A percentile compares a stretch with the other conserved stretches of the same genome.
Evolutionary conservation across 2,797 vertebrate species (phyloP).

Genomic region (Acestrorhynchus altus): DNA sequence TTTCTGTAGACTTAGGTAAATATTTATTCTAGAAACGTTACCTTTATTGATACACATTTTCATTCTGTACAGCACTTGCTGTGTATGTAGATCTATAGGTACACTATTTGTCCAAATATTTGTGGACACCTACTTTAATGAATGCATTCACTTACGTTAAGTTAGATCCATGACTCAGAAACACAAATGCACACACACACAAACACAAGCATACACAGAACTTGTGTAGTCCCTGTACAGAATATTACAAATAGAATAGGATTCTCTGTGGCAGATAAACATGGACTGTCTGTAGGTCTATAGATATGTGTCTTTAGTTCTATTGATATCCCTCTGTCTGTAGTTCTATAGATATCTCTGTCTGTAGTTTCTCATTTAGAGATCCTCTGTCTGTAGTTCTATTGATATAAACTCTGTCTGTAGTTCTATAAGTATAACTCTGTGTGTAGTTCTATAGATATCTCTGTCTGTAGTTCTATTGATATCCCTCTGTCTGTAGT

Average conservation of each 20-base stretch:
- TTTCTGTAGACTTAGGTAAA: conserved; percentile 86
- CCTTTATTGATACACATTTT: too few species aligned
- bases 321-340: not conserved
- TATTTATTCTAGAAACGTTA: too few species aligned
- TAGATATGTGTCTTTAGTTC: not conserved
- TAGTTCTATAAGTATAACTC: not conserved
- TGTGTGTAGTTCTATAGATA: conserved; percentile 66
- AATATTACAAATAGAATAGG: too few species aligned
- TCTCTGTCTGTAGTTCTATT: conserved; percentile 78
- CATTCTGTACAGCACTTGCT: conserved; percentile 50
- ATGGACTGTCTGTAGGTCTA: not conserved
- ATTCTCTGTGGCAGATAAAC: too few species aligned
- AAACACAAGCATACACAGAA: too few species aligned
- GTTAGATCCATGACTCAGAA: too few species aligned
- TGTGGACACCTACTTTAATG: too few species aligned
- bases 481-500: conserved; percentile 79
- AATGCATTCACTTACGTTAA: too few species aligned
- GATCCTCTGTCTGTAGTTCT: conserved; percentile 64
- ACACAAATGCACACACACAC: too few species aligned
- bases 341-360: conserved; percentile 65
- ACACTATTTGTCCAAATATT: too few species aligned
- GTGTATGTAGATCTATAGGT: not conserved
- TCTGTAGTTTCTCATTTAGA: not conserved
- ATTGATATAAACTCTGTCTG: not conserved
- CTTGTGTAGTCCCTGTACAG: too few species aligned